Percentiles rank a stretch among this genome's conserved stretches.
These are phyloP conservation scores for Theonella swinhoei DNA, from an alignment of 37 sponge, comb jelly and placozoan genomes.

Conservation along the genomic window DNA sequence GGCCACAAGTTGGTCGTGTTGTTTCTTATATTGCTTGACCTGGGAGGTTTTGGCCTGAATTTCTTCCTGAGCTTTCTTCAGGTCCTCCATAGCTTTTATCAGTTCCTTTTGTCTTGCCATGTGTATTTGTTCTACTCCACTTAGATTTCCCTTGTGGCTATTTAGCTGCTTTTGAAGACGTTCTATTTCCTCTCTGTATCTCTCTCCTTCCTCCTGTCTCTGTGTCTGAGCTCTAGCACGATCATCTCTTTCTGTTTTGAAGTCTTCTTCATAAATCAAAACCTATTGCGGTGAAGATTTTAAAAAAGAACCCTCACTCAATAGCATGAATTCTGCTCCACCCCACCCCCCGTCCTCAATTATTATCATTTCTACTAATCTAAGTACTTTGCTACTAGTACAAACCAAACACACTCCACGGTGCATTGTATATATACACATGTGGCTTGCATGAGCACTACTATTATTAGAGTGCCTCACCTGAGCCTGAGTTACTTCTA, in stretches of 20 bases:
- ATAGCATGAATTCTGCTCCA: too few species aligned
- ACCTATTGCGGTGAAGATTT: too few species aligned
- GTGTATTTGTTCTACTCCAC: not conserved
- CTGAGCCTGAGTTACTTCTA: not conserved
- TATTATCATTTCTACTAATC: too few species aligned
- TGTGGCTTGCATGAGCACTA: not conserved
- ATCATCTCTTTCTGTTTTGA: not conserved
- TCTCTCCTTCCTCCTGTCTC: not conserved
- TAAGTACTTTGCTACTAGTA: too few species aligned
- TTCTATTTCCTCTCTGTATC: not conserved
- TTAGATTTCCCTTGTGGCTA: not conserved
- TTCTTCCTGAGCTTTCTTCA: not conserved
- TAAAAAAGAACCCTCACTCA: too few species aligned
- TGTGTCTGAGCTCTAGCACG: not conserved
- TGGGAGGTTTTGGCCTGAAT: slow-evolving; percentile 13
- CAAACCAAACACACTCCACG: not conserved
- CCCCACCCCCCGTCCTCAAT: too few species aligned
- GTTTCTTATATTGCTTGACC: slow-evolving; percentile 14
- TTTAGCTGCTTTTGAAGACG: not conserved
- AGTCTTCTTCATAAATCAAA: not conserved
- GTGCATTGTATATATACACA: not conserved
- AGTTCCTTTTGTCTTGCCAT: not conserved
- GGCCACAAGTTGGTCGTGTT: not conserved
- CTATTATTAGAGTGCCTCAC: too few species aligned
- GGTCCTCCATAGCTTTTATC: not conserved